phyloP scores from a whole-genome alignment of 64 coral and sea anemone species.

The Catalaphyllia jardinei region DNA sequence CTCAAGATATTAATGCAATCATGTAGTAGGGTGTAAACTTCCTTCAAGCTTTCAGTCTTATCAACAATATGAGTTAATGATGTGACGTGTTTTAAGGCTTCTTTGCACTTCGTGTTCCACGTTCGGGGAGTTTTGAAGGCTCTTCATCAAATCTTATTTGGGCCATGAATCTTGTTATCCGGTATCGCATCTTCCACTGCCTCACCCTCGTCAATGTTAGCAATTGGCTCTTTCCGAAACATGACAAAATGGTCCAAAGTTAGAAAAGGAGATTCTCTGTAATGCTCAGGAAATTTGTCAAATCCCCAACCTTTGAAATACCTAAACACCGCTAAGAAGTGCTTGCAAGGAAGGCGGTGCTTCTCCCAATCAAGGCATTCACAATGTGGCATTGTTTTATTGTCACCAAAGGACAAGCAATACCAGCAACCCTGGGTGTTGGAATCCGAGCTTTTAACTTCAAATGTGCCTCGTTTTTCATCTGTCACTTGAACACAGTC shows the following conservation, averaged over 20 bases:
- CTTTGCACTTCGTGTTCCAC: background rate
- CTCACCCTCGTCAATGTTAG: background rate
- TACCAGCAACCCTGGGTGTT: slow-evolving; percentile 2
- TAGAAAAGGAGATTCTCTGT: background rate
- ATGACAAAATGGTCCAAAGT: background rate
- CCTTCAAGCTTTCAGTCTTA: background rate
- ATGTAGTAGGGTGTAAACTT: background rate
- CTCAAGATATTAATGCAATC: background rate
- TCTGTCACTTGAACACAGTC: background rate
- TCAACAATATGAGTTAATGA: background rate
- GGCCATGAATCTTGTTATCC: background rate
- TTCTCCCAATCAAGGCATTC: slow-evolving; percentile 15
- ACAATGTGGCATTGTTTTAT: slow-evolving; percentile 7
- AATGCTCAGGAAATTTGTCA: background rate
- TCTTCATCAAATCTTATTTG: background rate
- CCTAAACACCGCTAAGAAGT: background rate
- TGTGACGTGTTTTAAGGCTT: background rate
- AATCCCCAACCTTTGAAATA: background rate
- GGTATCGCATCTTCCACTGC: background rate
- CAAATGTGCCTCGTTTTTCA: slow-evolving; percentile 14
- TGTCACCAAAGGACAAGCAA: background rate
- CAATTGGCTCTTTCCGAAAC: background rate
- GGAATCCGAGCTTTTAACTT: background rate
- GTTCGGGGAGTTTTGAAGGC: background rate
- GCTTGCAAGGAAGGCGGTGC: slow-evolving; percentile 5